Conservation (phyloP, 92 coral and sea anemone genomes). For the Meandrina meandrites region DNA sequence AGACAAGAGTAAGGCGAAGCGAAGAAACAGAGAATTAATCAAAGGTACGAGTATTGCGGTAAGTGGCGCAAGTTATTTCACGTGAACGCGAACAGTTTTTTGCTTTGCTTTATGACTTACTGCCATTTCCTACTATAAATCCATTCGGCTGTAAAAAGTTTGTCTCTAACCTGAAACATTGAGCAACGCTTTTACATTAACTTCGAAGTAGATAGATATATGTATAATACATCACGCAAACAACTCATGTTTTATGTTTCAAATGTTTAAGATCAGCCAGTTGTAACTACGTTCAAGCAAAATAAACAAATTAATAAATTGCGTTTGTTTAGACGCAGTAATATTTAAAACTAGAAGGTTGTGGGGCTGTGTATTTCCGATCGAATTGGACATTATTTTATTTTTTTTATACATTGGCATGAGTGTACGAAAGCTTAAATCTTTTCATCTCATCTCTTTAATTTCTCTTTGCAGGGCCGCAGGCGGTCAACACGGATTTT, state of each 20-base stretch:
- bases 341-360: too few species aligned
- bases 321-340: too few species aligned
- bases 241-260: background rate
- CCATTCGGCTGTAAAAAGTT: too few species aligned
- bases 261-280: background rate
- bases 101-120: too few species aligned
- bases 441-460: background rate
- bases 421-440: too few species aligned
- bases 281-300: background rate
- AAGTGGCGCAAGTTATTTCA: background rate
- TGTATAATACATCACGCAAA: too few species aligned
- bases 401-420: background rate
- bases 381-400: background rate
- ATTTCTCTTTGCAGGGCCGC: conserved; percentile 1
- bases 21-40: conserved; percentile 23
- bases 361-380: too few species aligned
- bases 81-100: background rate
- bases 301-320: too few species aligned
- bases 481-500: conserved; percentile 6
- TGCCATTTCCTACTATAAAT: too few species aligned
- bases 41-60: background rate
- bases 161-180: too few species aligned
- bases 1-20: conserved; percentile 28
- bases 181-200: too few species aligned
- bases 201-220: too few species aligned